Percentiles rank a stretch among this genome's conserved stretches.
Evolutionary conservation across 2,888 invertebrate genomes (phyloP).

Genomic region (Sinhomidia bicolor): DNA sequence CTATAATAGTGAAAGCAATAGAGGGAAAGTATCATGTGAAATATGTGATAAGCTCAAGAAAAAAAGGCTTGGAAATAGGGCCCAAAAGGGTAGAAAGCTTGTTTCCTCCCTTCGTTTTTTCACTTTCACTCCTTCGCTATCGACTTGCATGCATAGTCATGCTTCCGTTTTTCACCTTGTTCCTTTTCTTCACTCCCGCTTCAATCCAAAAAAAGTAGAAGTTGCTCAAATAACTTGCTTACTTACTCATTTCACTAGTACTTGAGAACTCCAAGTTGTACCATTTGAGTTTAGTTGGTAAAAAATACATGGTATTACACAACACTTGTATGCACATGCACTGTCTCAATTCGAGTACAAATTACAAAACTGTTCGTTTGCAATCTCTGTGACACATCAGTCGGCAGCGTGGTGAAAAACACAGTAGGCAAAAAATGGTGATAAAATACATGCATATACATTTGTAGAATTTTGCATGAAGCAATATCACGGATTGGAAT

Average conservation of each 20-base stretch:
- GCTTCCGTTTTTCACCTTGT: slow-evolving; percentile 40
- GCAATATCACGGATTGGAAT: not conserved
- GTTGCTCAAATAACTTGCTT: slow-evolving; percentile 60
- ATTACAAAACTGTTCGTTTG: slow-evolving; percentile 7
- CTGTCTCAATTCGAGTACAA: slow-evolving; percentile 5
- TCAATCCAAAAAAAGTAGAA: not conserved
- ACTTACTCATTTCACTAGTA: slow-evolving; percentile 47
- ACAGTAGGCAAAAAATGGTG: not conserved
- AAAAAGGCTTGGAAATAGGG: slow-evolving; percentile 57
- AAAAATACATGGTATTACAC: not conserved
- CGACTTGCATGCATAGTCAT: slow-evolving; percentile 10
- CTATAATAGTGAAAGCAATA: slow-evolving; percentile 40
- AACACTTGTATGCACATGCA: too few species aligned
- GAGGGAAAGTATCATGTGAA: slow-evolving; percentile 51
- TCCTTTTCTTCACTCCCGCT: not conserved
- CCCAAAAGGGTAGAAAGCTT: slow-evolving; percentile 61
- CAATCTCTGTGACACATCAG: slow-evolving; percentile 17
- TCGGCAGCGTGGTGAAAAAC: slow-evolving; percentile 16
- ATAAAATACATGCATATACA: not conserved
- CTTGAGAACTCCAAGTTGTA: not conserved
- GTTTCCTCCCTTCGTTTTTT: slow-evolving; percentile 57
- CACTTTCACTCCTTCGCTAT: slow-evolving; percentile 45
- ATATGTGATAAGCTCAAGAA: slow-evolving; percentile 66
- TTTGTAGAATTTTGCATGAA: not conserved
- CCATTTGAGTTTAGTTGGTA: not conserved